A percentile compares a stretch with the other conserved stretches of the same genome.
Conservation (phyloP, 2,888 invertebrate species). For the Latrodectus elegans region DNA sequence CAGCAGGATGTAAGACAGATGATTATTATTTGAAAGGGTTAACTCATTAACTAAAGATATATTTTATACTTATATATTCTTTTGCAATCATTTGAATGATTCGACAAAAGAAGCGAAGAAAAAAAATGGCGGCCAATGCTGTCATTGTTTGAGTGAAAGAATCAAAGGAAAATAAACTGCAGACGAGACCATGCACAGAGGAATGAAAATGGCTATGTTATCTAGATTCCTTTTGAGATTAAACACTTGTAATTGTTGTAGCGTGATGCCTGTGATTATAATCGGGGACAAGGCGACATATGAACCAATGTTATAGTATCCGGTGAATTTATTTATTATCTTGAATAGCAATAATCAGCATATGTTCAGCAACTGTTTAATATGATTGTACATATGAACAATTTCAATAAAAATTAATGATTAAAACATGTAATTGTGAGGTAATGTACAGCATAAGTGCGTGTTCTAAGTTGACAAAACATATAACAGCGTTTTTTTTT, state of each 20-base stretch:
- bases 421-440: too few relatives aligned
- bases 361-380: too few relatives aligned
- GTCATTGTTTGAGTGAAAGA: conserved; percentile 30
- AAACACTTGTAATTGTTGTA: conserved; percentile 46
- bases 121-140: background rate
- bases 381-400: too few relatives aligned
- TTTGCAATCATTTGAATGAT: background rate
- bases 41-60: background rate
- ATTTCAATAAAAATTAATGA: too few relatives aligned
- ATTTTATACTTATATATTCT: background rate
- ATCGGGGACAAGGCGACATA: conserved; percentile 42
- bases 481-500: too few relatives aligned
- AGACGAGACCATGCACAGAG: conserved; percentile 14
- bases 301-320: background rate
- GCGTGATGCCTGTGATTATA: conserved; percentile 28
- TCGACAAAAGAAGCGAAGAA: conserved; percentile 8
- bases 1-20: conserved; percentile 23
- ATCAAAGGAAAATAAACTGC: conserved; percentile 9
- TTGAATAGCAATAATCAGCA: too few relatives aligned
- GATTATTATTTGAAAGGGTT: background rate
- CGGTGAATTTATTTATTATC: background rate
- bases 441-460: too few relatives aligned
- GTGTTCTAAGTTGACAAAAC: too few relatives aligned
- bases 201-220: conserved; percentile 34
- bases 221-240: conserved; percentile 40